Evolutionary conservation across 2,888 invertebrate species (phyloP).

Genomic region (Elmis aenea): DNA sequence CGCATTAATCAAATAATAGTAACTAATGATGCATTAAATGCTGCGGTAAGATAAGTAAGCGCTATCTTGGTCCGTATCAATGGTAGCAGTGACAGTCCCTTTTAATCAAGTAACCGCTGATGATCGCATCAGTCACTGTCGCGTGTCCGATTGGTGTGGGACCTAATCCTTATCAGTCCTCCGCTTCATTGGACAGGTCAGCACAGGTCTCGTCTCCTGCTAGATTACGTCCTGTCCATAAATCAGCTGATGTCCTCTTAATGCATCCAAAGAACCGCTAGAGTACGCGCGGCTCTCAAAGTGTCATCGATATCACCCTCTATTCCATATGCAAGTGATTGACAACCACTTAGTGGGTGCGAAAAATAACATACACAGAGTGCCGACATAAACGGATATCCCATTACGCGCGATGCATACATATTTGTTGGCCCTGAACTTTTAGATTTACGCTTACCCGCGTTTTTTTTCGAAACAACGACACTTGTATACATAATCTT

Average conservation of each 20-base stretch:
- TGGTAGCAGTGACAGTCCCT: slow-evolving; percentile 36
- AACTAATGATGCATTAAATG: slow-evolving; percentile 43
- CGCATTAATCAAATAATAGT: slow-evolving; percentile 41
- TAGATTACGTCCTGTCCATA: slow-evolving; percentile 41
- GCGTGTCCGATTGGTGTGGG: slow-evolving; percentile 36
- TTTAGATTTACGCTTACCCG: too few relatives aligned
- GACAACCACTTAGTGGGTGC: slow-evolving; percentile 33
- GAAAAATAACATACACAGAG: slow-evolving; percentile 25
- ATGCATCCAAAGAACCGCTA: slow-evolving; percentile 18
- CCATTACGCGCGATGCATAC: slow-evolving; percentile 23
- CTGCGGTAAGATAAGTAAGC: slow-evolving; percentile 28
- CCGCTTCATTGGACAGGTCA: slow-evolving; percentile 45
- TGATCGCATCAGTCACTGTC: slow-evolving; percentile 46
- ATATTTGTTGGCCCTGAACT: slow-evolving; percentile 26
- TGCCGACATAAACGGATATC: slow-evolving; percentile 15
- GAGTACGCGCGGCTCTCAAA: slow-evolving; percentile 20
- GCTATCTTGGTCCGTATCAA: slow-evolving; percentile 17
- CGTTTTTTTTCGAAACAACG: not conserved
- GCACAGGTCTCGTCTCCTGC: slow-evolving; percentile 35
- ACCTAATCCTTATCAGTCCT: slow-evolving; percentile 44
- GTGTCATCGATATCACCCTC: slow-evolving; percentile 23
- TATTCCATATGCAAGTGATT: slow-evolving; percentile 28
- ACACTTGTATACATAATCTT: too few relatives aligned
- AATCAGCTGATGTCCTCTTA: slow-evolving; percentile 32
- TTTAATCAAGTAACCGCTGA: slow-evolving; percentile 44